Percentiles rank a stretch among this genome's conserved stretches.
Evolutionary conservation across 1,140 invertebrate species (phyloP).

Genomic region (Meloidogyne chitwoodi): DNA sequence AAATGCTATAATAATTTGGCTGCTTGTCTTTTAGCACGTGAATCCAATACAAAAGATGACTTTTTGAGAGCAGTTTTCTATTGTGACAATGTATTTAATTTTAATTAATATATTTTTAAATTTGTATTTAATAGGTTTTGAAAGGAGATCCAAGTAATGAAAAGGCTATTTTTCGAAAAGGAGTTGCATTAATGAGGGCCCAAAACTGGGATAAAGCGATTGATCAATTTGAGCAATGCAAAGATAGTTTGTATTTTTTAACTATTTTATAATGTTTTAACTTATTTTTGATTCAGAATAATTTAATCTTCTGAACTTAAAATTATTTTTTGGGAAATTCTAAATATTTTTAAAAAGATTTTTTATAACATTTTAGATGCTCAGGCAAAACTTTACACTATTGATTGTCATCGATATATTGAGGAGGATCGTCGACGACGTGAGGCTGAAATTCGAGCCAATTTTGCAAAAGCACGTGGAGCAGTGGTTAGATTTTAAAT

Average conservation of each 20-base stretch:
- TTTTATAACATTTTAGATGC: constrained; percentile 5
- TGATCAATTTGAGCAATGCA: constrained; percentile 20
- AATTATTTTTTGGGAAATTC: too few relatives aligned
- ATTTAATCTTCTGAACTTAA: too few relatives aligned
- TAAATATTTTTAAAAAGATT: too few relatives aligned
- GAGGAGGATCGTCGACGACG: constrained; percentile 24
- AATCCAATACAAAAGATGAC: constrained; percentile 21
- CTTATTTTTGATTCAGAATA: too few relatives aligned
- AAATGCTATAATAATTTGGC: constrained; percentile 37
- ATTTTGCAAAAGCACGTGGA: constrained; percentile 31
- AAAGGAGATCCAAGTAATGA: constrained; percentile 25
- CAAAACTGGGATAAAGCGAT: constrained; percentile 25
- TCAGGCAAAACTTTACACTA: constrained; percentile 12
- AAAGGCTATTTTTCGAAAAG: constrained; percentile 35
- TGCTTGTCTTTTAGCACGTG: constrained; percentile 34
- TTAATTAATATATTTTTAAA: background rate
- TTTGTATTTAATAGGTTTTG: constrained; percentile 22
- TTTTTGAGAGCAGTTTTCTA: constrained; percentile 26
- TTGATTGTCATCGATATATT: constrained; percentile 23
- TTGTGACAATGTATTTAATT: constrained; percentile 25
- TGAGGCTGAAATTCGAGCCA: constrained; percentile 29
- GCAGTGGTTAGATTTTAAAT: constrained; percentile 6
- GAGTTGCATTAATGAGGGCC: constrained; percentile 30
- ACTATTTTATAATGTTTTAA: too few relatives aligned
- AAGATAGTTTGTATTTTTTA: constrained; percentile 25